Evolutionary conservation across 2,888 invertebrate species (phyloP), one percentile per base, ranked within the genome.

Genomic region (Automeris io): DNA sequence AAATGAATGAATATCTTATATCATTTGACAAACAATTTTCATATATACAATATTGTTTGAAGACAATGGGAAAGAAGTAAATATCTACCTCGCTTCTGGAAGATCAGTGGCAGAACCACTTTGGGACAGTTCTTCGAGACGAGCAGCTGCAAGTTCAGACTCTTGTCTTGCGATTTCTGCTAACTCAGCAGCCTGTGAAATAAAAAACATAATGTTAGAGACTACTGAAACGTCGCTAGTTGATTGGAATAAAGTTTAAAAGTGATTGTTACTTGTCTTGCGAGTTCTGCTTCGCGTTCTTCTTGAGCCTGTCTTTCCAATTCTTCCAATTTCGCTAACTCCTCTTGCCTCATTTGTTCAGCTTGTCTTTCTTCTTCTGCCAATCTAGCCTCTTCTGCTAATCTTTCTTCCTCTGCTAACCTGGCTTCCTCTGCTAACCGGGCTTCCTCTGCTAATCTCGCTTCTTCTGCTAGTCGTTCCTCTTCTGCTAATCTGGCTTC

Each of bases 221-320:
- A 1, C 8, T 26, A 18, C 0, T 8, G 1, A 18, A 16, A 19
- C 7, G 32, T 8, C 5, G 2, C 1, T 8, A 9, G 11, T 8
- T 11, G 1, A 6, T 16, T 9, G 9, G 9, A 12, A n/a, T 32
- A 11, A 8, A 18, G 9, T 11, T 23, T 1, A 24, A n/a, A 3
- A 18, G 2, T 7, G 4, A 29, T 18, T 22, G n/a, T n/a, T 57
- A 87, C 87, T 78, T 92, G 92, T 57, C 91, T 82, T 35, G 91
- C 92, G 47, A 92, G 85, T 61, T 92, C 92, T 5, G 80, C 90
- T 73, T 92, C 91, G 16, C 88, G 87, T 56, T 90, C 90, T 57
- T 90, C 90, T 58, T 90, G 88, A 1, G 90, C 90, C 54, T 90
- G 88, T 52, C 83, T 87, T 39, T 90, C 90, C 26, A 90, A 72